Evolutionary conservation across 2,888 invertebrate genomes (phyloP).

Genomic region (Lycia hirtaria): DNA sequence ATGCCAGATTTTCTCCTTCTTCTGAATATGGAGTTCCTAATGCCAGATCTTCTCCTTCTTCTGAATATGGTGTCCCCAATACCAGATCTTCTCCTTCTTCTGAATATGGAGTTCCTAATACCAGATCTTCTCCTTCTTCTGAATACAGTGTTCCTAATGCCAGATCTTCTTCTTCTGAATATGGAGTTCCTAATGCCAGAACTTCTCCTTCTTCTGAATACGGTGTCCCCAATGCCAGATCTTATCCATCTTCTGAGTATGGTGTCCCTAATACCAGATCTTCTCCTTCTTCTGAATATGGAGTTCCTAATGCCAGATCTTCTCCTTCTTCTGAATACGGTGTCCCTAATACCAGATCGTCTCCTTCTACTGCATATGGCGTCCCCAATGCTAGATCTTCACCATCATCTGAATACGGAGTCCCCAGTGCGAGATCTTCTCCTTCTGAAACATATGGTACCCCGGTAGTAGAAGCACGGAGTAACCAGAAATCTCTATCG

Average conservation of each 20-base stretch:
- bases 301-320: too few species aligned
- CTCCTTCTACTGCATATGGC: conserved; percentile 57
- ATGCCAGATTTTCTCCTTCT: conserved; percentile 43
- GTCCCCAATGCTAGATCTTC: too few species aligned
- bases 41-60: too few species aligned
- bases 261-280: conserved; percentile 36
- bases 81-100: conserved; percentile 47
- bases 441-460: conserved; percentile 61
- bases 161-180: conserved; percentile 48
- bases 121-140: too few species aligned
- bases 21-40: conserved; percentile 63
- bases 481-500: conserved; percentile 6
- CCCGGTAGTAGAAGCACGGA: conserved; percentile 45
- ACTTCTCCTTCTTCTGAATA: conserved; percentile 55
- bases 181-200: conserved; percentile 35
- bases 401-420: conserved; percentile 36
- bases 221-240: too few species aligned
- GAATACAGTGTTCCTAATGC: conserved; percentile 37
- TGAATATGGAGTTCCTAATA: conserved; percentile 62
- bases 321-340: too few species aligned
- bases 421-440: conserved; percentile 34
- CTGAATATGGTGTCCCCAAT: conserved; percentile 38
- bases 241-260: too few species aligned
- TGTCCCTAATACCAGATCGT: conserved; percentile 34
- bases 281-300: conserved; percentile 56